Evolutionary conservation across 1,140 invertebrate species (phyloP), one percentile per base, ranked within the genome.

Genomic region (Neomicropteryx cornuta): DNA sequence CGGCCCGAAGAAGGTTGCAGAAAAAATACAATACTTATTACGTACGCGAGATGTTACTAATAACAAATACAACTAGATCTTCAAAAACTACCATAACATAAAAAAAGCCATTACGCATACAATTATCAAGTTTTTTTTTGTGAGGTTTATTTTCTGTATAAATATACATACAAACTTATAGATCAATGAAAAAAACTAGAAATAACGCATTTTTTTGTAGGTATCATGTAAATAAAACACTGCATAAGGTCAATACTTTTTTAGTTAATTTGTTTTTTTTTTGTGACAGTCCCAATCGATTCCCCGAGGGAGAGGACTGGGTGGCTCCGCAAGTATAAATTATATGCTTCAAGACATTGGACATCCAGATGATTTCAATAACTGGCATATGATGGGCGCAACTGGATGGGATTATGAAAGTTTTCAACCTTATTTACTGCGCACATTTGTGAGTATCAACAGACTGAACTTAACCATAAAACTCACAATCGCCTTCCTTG

Each of bases 261-360:
- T 18, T 20, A 27, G 19, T 30, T 39, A 18, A 24, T 8, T 34
- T 1, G 16, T 16, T 30, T 40, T 18, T 41, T 35, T 13, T 45
- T 45, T 38, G 32, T 46, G 49, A 17, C 47, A 77, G 70, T 67
- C 60, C 34, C 76, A 78, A 56, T 68, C 68, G 23, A 58, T 76
- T 34, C 79, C 80, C 0, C 62, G 78, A 11, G 79, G 79, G 6
- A 80, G 76, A 55, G 79, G 79, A 3, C 50, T 81, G 5, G 80
- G 80, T 5, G 80, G 80, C 1, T 79, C 74, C n/a, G 73, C 77
- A 1, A 75, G 79, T 47, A 66, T 82, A 2, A 82, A 82, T 55
- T 80, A 75, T 48, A 60, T 81, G 32, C 61, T 81, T 2, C 79
- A 82, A 43, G 77, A 74, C 4, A 71, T 74, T 39, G 79, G 76